Evolutionary conservation across 1,140 invertebrate genomes (phyloP).

Genomic region (Caenorhabditis briggsae): DNA sequence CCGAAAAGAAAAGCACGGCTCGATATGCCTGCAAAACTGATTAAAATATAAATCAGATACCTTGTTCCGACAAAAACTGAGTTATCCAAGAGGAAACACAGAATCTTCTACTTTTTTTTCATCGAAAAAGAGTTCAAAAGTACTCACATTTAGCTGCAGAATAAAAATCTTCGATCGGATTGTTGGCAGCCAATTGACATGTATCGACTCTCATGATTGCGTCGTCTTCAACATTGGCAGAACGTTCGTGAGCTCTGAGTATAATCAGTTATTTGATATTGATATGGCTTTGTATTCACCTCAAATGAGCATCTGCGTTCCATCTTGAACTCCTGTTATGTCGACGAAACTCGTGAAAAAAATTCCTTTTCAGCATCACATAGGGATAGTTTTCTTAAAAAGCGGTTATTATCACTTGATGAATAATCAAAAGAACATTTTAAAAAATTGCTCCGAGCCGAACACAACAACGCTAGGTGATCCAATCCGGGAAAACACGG

Average conservation of each 20-base stretch:
- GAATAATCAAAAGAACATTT: too few species aligned
- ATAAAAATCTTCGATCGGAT: slow-evolving; percentile 76
- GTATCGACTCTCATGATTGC: slow-evolving; percentile 71
- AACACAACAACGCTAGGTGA: too few species aligned
- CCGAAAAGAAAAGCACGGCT: slow-evolving; percentile 75
- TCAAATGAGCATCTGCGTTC: slow-evolving; percentile 64
- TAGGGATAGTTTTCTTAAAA: slow-evolving; percentile 20
- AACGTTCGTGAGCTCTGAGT: slow-evolving; percentile 68
- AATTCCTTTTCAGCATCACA: slow-evolving; percentile 59
- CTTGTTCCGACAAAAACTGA: neutral
- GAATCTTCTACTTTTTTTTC: too few species aligned
- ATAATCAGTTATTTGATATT: neutral
- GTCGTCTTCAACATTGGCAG: slow-evolving; percentile 66
- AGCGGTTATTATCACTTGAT: too few species aligned
- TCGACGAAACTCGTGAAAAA: slow-evolving; percentile 35
- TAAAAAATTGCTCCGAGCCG: too few species aligned
- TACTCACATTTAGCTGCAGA: slow-evolving; percentile 75
- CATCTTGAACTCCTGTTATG: slow-evolving; percentile 59
- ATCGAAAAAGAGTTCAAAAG: neutral
- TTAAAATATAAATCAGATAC: neutral
- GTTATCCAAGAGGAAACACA: too few species aligned
- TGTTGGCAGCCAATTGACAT: slow-evolving; percentile 74
- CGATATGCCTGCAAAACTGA: slow-evolving; percentile 61
- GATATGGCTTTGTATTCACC: slow-evolving; percentile 3
- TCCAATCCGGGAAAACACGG: too few species aligned